Conservation (phyloP, 2,888 invertebrate genomes). For the Noctua janthina region DNA sequence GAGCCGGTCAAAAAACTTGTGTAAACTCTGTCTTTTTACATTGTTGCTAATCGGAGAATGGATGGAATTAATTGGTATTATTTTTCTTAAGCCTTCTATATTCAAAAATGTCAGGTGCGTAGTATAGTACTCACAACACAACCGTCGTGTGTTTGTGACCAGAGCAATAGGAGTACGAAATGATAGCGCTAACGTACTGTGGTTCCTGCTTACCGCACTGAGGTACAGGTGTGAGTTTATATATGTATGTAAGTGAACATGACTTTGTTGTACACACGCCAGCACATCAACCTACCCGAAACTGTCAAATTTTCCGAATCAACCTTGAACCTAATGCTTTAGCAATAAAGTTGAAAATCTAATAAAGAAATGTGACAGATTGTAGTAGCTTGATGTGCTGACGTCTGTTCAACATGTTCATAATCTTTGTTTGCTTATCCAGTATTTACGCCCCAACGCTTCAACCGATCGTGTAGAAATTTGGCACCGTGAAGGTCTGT, state of each 20-base stretch:
- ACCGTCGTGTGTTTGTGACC: background rate
- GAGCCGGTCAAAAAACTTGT: constrained; percentile 72
- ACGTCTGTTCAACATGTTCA: background rate
- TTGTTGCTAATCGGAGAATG: constrained; percentile 13
- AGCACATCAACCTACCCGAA: no score
- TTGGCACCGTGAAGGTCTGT: constrained; percentile 13
- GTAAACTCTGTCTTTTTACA: constrained; percentile 52
- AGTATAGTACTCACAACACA: background rate
- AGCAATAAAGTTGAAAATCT: no score
- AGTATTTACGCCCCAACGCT: constrained; percentile 28
- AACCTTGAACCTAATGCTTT: no score
- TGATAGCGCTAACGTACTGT: background rate
- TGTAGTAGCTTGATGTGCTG: no score
- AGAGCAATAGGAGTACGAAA: background rate
- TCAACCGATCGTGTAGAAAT: constrained; percentile 42
- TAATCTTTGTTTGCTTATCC: constrained; percentile 28
- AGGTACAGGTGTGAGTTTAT: background rate
- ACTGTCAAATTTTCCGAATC: no score
- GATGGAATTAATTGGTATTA: background rate
- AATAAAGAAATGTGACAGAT: no score
- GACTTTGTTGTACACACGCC: no score
- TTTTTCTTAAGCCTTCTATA: background rate
- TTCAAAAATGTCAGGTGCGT: background rate
- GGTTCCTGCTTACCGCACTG: background rate
- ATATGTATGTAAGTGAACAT: background rate